Evolutionary conservation across 2,888 invertebrate species (phyloP), one percentile per base, ranked within the genome.

Genomic region (Vannuccia rotundouncinata): DNA sequence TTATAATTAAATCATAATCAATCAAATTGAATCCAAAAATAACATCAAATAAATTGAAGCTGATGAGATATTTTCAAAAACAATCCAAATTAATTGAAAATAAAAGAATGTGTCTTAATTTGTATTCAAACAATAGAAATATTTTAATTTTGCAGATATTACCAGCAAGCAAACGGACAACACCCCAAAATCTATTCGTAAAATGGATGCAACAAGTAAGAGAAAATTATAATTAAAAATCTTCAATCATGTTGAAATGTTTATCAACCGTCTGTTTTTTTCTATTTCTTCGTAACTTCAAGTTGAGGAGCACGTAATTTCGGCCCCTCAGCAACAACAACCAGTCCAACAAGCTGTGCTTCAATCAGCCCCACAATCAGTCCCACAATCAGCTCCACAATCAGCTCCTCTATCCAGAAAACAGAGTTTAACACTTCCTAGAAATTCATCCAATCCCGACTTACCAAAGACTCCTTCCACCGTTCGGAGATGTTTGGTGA

Each of bases 281-380:
- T n/a, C n/a, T n/a, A n/a, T n/a, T n/a, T n/a, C n/a, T n/a, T n/a
- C n/a, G n/a, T n/a, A n/a, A n/a, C n/a, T n/a, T 66, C 5, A 17
- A 66, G 66, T 66, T 22, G 66, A 66, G 25, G 66, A 66, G 22
- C 66, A n/a, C n/a, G n/a, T n/a, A n/a, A n/a, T n/a, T n/a, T n/a
- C 66, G 25, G 25, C 25, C 22, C 66, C 25, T 17, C 17, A 5
- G 45, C 17, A 5, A 45, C 66, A 17, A 66, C n/a, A n/a, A n/a
- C n/a, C n/a, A n/a, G 17, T 27, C 66, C 25, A 17, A 13, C 66
- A 66, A 22, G 13, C 66, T 5, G 66, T 27, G 10, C 66, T 27
- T 2, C 5, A 22, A 27, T 66, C 66, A 22, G 25, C 25, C 22
- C 66, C 25, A 27, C 17, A 5, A 17, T 45, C 45, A 45, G 45